Percentiles rank a stretch among this genome's conserved stretches.
phyloP scores from a whole-genome alignment of 2,113 vertebrate species.

The Psilopsiagon aymara region DNA sequence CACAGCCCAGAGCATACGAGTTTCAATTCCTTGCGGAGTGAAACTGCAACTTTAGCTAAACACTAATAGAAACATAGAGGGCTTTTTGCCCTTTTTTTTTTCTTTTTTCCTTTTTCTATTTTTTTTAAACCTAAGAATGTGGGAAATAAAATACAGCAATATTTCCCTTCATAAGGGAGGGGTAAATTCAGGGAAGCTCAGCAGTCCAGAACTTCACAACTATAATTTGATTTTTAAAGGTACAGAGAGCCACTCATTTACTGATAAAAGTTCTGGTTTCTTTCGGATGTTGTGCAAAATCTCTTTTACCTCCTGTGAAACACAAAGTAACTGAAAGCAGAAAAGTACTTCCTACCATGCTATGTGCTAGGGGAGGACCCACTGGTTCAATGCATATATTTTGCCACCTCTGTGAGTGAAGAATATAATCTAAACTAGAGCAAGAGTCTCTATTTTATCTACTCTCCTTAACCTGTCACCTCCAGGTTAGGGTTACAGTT shows the following conservation, averaged over 20 bases:
- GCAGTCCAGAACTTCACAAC: not conserved
- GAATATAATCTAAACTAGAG: not conserved
- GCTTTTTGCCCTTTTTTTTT: fast-evolving
- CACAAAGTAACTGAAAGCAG: not conserved
- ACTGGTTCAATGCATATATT: fast-evolving
- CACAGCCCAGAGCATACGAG: not conserved
- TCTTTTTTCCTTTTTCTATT: fast-evolving
- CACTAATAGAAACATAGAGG: fast-evolving
- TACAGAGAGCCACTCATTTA: not conserved
- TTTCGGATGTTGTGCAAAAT: not conserved
- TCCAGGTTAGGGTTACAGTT: not conserved
- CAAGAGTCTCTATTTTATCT: not conserved
- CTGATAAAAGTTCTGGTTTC: not conserved
- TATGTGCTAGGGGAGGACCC: not conserved
- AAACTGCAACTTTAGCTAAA: slow-evolving; percentile 51
- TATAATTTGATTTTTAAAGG: not conserved
- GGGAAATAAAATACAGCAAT: not conserved
- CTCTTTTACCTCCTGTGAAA: not conserved
- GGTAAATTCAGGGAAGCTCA: not conserved
- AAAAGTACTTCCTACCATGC: not conserved
- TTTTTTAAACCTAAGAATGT: not conserved
- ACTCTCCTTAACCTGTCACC: not conserved
- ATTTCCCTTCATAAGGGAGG: not conserved
- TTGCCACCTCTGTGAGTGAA: not conserved
- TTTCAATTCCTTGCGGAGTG: slow-evolving; percentile 75